Evolutionary conservation across 2,113 vertebrate species (phyloP).

Genomic region (Cephalopholis sonnerati): DNA sequence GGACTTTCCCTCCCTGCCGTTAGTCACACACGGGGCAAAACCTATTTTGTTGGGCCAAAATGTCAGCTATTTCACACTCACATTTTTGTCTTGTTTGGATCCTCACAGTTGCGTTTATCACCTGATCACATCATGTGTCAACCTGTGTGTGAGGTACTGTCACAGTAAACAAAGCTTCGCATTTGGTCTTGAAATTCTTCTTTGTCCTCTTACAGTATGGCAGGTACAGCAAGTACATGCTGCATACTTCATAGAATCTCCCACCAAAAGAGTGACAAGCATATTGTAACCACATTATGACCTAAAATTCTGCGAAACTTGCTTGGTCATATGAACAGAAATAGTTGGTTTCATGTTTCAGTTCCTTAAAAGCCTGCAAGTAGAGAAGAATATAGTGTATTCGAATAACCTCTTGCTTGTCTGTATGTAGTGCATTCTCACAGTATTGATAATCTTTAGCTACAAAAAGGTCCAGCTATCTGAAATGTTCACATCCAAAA

Average conservation of each 20-base stretch:
- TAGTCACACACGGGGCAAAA: slow-evolving; percentile 18
- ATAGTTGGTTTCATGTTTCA: slow-evolving; percentile 37
- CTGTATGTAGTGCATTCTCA: neutral
- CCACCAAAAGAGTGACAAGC: neutral
- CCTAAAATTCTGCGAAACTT: neutral
- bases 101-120: neutral
- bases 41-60: slow-evolving; percentile 23
- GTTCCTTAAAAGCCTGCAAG: slow-evolving; percentile 52
- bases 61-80: slow-evolving; percentile 15
- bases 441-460: neutral
- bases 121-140: neutral
- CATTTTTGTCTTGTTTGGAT: neutral
- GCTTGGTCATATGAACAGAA: slow-evolving; percentile 5
- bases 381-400: neutral
- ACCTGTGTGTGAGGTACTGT: neutral
- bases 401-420: neutral
- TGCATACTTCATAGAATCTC: neutral
- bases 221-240: neutral
- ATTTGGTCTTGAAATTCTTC: neutral
- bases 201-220: neutral
- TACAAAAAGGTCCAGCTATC: neutral
- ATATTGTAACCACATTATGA: neutral
- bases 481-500: neutral
- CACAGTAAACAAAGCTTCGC: neutral
- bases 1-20: slow-evolving; percentile 50